These are phyloP conservation scores for Opisthograptis luteolata DNA, from an alignment of 2,888 invertebrate species.

Conservation along the genomic window DNA sequence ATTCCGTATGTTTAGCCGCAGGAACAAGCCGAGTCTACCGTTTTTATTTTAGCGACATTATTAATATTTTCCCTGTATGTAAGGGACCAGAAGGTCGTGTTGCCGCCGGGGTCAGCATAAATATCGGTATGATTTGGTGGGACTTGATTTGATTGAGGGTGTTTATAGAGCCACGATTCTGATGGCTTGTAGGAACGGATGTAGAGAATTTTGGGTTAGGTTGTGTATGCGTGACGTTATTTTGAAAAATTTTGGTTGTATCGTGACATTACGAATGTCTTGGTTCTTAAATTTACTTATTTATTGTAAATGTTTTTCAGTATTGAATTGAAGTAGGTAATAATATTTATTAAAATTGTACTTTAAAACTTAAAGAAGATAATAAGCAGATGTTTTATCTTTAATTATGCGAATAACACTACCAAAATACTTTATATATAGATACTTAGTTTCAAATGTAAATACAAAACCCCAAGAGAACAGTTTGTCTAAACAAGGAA, in stretches of 20 bases:
- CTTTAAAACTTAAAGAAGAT: too few relatives aligned
- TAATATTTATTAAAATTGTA: too few relatives aligned
- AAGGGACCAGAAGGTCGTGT: constrained; percentile 27
- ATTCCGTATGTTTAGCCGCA: constrained; percentile 72
- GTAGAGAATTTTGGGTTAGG: neutral
- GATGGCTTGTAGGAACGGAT: constrained; percentile 8
- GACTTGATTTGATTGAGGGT: constrained; percentile 28
- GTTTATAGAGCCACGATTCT: constrained; percentile 19
- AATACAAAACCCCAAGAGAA: constrained; percentile 9
- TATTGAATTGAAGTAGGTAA: too few relatives aligned
- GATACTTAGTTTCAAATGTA: neutral
- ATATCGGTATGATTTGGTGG: constrained; percentile 29
- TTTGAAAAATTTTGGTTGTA: too few relatives aligned
- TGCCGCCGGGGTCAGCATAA: constrained; percentile 30
- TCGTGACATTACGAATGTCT: too few relatives aligned
- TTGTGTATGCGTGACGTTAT: neutral
- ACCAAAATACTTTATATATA: too few relatives aligned
- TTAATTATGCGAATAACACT: too few relatives aligned
- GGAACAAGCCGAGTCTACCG: constrained; percentile 59
- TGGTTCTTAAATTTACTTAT: too few relatives aligned
- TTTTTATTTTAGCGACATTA: constrained; percentile 72
- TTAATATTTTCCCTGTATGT: constrained; percentile 61
- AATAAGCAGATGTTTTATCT: too few relatives aligned
- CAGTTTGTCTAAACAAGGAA: constrained; percentile 32
- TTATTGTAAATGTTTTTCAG: too few relatives aligned